Evolutionary conservation across 1,140 invertebrate genomes (phyloP), one percentile per base, ranked within the genome.

Genomic region (Triops longicaudatus): DNA sequence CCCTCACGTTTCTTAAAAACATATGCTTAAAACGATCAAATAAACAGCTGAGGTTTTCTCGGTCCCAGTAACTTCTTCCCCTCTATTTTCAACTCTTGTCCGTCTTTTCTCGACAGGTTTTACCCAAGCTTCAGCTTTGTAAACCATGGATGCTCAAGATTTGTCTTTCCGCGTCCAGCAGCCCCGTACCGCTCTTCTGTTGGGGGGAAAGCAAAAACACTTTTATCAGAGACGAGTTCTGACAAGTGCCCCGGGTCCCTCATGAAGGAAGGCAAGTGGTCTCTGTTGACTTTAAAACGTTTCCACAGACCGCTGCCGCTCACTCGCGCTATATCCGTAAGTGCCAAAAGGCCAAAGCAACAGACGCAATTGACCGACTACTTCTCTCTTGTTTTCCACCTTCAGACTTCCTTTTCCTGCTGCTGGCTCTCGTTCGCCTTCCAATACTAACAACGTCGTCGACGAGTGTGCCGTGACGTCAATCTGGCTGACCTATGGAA

Each of bases 231-330:
- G 22, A 22, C 17, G 50, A n/a, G 50, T 22, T 63, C 50, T 63
- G 50, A 63, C 50, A 63, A 22, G 31, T 4, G 31, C 31, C 10
- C 50, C 22, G 50, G 50, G 50, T 63, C 50, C 50, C 17, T 63
- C 50, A 63, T 63, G 50, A 63, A 63, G 50, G 50, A 7, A 63
- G 50, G 50, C 50, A 63, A 63, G 50, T 63, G 50, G 50, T 63
- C 50, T 63, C 50, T 63, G 50, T 63, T 63, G 50, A 63, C 50
- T 63, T 63, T 63, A 63, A 0, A 63, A 63, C 50, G 10, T 63
- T 63, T 63, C 50, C 50, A n/a, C 22, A 22, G 50, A 22, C 50
- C 50, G 31, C 50, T 14, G 50, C 50, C 43, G 43, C 43, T 44
- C n/a, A 7, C 31, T 37, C 31, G 2, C 31, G 31, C 6, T 22